These are phyloP conservation scores for Podarcis muralis DNA, from an alignment of 2,113 vertebrate species.

Conservation along the genomic window DNA sequence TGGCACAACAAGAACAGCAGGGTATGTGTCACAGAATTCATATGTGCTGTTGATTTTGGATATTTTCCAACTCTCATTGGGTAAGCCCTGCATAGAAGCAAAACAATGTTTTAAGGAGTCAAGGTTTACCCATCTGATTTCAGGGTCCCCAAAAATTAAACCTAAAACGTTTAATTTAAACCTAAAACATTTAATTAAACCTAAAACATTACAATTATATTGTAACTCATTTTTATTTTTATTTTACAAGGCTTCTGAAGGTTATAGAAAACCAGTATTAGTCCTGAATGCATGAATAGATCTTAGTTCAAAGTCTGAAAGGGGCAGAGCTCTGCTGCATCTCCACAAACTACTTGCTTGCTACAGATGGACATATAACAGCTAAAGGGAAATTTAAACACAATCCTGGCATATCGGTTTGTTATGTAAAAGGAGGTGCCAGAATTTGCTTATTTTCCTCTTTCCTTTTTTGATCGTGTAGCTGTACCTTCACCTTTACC, in stretches of 20 bases:
- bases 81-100: slow-evolving; percentile 83
- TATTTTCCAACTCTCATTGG: slow-evolving; percentile 97
- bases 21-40: slow-evolving; percentile 95
- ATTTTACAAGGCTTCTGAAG: not conserved
- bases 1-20: slow-evolving; percentile 89
- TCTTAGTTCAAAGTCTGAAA: not conserved
- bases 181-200: too few relatives aligned
- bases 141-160: not conserved
- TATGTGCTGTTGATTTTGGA: slow-evolving; percentile 91
- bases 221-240: not conserved
- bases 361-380: not conserved
- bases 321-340: not conserved
- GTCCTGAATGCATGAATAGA: not conserved
- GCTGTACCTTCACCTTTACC: not conserved
- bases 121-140: not conserved
- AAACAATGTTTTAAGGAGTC: slow-evolving; percentile 30
- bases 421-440: not conserved
- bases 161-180: not conserved
- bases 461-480: not conserved
- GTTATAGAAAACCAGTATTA: not conserved
- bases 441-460: not conserved
- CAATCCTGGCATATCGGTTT: not conserved
- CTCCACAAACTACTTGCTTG: not conserved
- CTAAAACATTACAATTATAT: accelerated
- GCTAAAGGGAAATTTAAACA: not conserved